phyloP scores from a whole-genome alignment of 2,797 vertebrate genomes.

The Characodon lateralis region DNA sequence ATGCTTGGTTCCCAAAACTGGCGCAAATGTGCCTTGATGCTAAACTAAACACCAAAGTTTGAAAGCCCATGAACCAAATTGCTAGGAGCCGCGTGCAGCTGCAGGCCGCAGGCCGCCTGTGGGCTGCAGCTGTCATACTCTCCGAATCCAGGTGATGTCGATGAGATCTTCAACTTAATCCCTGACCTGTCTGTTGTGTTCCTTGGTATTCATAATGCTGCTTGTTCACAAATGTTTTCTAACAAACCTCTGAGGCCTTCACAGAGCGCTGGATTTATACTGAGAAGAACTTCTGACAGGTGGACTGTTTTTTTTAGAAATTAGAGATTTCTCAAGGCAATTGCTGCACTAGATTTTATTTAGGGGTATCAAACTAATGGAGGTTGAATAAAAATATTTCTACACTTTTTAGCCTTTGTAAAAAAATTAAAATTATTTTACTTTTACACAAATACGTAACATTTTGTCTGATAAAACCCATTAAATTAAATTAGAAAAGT shows the following conservation, averaged over 20 bases:
- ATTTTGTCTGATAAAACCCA: neutral
- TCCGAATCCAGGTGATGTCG: no score
- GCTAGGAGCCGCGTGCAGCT: no score
- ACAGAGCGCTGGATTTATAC: neutral
- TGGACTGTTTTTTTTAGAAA: no score
- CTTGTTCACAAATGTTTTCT: neutral
- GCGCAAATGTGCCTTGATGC: no score
- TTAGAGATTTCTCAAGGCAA: neutral
- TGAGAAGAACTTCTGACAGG: neutral
- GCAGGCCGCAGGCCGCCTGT: no score
- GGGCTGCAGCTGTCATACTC: no score
- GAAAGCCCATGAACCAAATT: no score
- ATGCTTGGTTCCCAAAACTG: no score
- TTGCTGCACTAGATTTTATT: neutral
- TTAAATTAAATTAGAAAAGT: no score
- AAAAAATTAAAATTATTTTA: neutral
- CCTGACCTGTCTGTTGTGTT: neutral
- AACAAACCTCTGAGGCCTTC: neutral
- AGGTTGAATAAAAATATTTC: neutral
- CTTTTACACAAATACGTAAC: neutral
- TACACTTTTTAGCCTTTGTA: neutral
- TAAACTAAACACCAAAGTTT: no score
- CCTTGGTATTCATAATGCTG: neutral
- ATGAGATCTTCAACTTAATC: neutral
- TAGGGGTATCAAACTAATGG: neutral